Evolutionary conservation across 2,797 vertebrate genomes (phyloP).

Genomic region (Pseudochirops cupreus): DNA sequence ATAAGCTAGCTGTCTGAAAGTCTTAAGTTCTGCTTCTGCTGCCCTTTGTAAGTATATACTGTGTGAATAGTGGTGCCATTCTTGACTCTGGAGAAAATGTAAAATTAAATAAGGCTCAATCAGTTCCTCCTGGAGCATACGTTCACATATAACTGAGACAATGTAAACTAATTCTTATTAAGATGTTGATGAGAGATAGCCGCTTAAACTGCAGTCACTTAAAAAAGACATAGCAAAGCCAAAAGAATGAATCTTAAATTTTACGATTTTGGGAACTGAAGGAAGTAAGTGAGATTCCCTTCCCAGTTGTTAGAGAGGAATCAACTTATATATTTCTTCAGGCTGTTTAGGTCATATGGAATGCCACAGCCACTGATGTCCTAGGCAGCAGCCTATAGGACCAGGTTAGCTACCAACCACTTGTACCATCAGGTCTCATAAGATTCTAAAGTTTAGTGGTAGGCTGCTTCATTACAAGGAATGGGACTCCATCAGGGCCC

Average conservation of each 20-base stretch:
- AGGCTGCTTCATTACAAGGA: not conserved
- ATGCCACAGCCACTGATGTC: not conserved
- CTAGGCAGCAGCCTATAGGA: not conserved
- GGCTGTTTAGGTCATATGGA: not conserved
- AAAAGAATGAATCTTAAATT: not conserved
- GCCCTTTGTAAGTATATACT: not conserved
- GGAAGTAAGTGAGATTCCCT: not conserved
- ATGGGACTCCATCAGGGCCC: not conserved
- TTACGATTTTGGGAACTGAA: not conserved
- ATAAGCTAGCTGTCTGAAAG: not conserved
- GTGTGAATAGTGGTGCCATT: not conserved
- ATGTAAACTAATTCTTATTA: not conserved
- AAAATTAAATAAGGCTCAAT: not conserved
- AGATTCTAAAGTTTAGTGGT: not conserved
- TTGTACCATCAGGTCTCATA: not conserved
- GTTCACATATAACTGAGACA: not conserved
- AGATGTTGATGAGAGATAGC: not conserved
- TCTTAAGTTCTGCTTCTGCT: not conserved
- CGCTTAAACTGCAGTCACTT: not conserved
- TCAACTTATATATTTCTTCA: not conserved
- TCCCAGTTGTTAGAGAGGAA: not conserved
- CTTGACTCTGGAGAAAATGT: not conserved
- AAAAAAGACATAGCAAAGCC: not conserved
- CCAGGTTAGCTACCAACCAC: not conserved
- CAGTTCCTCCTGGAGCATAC: not conserved